Conservation (phyloP, 2,797 vertebrate species). For the Australoheros facetus region DNA sequence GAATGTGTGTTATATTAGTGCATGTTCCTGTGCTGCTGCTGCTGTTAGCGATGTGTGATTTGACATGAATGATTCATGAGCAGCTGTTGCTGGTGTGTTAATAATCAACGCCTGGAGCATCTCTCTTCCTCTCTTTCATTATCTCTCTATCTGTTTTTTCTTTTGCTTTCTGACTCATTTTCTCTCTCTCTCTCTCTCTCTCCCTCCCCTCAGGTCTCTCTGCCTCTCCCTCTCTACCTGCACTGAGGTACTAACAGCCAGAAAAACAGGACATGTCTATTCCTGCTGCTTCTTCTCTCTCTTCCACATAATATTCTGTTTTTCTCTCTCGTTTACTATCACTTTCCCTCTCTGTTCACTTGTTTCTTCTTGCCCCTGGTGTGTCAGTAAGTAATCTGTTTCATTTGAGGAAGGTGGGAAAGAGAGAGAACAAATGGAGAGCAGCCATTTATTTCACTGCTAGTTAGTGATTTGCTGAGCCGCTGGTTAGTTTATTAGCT, state of each 20-base stretch:
- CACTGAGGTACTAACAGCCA: conserved; percentile 28
- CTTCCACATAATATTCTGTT: conserved; percentile 6
- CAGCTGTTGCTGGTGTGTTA: conserved; percentile 43
- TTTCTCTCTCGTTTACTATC: conserved; percentile 45
- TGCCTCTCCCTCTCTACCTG: conserved; percentile 21
- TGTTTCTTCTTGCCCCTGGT: conserved; percentile 58
- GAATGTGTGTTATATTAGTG: not conserved
- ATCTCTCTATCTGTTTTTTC: conserved; percentile 19
- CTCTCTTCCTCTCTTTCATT: conserved; percentile 34
- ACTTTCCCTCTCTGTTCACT: conserved; percentile 50
- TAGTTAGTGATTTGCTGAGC: not conserved
- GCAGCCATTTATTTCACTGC: not conserved
- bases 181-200: not conserved
- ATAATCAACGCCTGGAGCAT: conserved; percentile 55
- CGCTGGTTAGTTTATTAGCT: not conserved
- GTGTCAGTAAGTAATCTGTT: conserved; percentile 23
- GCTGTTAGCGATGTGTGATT: conserved; percentile 7
- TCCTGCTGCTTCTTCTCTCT: conserved; percentile 53
- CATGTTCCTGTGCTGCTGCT: not conserved
- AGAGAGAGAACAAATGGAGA: not conserved
- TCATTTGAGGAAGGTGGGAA: not conserved
- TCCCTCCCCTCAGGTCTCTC: conserved; percentile 8
- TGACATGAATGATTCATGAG: conserved; percentile 57
- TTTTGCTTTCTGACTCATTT: conserved; percentile 33
- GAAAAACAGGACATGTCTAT: conserved; percentile 65